phyloP scores from a whole-genome alignment of 1,140 invertebrate species.

The Solenopsis fugax region DNA sequence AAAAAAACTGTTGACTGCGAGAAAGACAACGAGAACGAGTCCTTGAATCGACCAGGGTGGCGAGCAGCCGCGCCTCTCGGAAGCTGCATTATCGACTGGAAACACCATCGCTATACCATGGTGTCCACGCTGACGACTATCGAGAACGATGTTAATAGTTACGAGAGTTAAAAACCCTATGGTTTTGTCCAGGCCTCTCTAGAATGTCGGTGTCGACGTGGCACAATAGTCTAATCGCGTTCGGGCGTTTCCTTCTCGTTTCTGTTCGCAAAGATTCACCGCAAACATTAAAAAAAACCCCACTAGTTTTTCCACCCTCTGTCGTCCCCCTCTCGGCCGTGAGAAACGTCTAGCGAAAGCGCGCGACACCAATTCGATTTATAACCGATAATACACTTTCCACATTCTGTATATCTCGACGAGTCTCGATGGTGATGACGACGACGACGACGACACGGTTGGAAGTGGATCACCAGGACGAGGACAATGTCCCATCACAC shows the following conservation, averaged over 20 bases:
- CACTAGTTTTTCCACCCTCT: constrained; percentile 37
- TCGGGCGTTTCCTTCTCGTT: constrained; percentile 26
- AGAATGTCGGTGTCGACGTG: not conserved
- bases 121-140: constrained; percentile 58
- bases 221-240: not conserved
- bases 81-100: constrained; percentile 83
- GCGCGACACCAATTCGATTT: constrained; percentile 42
- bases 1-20: not conserved
- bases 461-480: constrained; percentile 80
- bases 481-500: constrained; percentile 95
- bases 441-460: constrained; percentile 18
- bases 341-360: not conserved
- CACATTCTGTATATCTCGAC: constrained; percentile 2
- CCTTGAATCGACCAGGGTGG: constrained; percentile 55
- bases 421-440: not conserved
- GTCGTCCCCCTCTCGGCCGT: not conserved
- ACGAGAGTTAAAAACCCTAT: not conserved
- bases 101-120: constrained; percentile 60
- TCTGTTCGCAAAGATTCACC: not conserved
- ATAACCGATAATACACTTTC: constrained; percentile 33
- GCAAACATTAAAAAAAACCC: constrained; percentile 7
- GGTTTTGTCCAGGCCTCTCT: not conserved
- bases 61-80: constrained; percentile 82
- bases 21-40: constrained; percentile 17
- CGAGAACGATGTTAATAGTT: not conserved